These are phyloP conservation scores for Nesogale talazaci DNA, from an alignment of 2,113 vertebrate species.

Conservation along the genomic window DNA sequence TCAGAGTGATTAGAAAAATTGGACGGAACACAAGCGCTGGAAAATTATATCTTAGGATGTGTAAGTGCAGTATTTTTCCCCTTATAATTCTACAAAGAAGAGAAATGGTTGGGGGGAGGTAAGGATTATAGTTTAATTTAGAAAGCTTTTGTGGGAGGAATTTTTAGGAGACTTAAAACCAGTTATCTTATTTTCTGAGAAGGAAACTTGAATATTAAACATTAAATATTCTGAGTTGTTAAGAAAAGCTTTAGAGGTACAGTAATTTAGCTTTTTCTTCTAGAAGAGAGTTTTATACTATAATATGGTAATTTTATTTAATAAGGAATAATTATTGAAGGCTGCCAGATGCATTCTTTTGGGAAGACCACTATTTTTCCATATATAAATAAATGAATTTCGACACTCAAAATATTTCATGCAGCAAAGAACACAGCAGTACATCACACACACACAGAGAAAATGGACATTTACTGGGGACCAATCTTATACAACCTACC, in stretches of 20 bases:
- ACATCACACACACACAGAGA: neutral
- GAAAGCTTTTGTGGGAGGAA: slow-evolving; percentile 69
- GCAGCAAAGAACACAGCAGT: neutral
- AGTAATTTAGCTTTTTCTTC: slow-evolving; percentile 62
- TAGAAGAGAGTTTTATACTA: slow-evolving; percentile 37
- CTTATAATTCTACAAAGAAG: slow-evolving; percentile 65
- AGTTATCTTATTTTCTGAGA: slow-evolving; percentile 60
- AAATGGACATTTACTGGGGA: neutral
- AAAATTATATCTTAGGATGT: slow-evolving; percentile 67
- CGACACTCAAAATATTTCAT: slow-evolving; percentile 19
- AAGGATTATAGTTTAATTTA: slow-evolving; percentile 75
- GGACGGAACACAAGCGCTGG: slow-evolving; percentile 17
- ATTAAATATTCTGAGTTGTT: slow-evolving; percentile 53
- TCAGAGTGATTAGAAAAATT: slow-evolving; percentile 66
- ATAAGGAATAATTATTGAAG: slow-evolving; percentile 41
- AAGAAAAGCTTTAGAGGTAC: slow-evolving; percentile 54
- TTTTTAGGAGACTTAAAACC: slow-evolving; percentile 69
- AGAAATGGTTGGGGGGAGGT: slow-evolving; percentile 35
- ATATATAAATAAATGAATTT: slow-evolving; percentile 35
- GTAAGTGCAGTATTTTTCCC: slow-evolving; percentile 26
- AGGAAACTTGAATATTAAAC: slow-evolving; percentile 27
- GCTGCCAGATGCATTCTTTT: slow-evolving; percentile 22
- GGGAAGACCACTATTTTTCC: slow-evolving; percentile 25
- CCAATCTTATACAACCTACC: neutral
- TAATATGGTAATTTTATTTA: slow-evolving; percentile 57